Evolutionary conservation across 2,113 vertebrate genomes (phyloP), one percentile per base, ranked within the genome.

Genomic region (Thunnus thynnus): DNA sequence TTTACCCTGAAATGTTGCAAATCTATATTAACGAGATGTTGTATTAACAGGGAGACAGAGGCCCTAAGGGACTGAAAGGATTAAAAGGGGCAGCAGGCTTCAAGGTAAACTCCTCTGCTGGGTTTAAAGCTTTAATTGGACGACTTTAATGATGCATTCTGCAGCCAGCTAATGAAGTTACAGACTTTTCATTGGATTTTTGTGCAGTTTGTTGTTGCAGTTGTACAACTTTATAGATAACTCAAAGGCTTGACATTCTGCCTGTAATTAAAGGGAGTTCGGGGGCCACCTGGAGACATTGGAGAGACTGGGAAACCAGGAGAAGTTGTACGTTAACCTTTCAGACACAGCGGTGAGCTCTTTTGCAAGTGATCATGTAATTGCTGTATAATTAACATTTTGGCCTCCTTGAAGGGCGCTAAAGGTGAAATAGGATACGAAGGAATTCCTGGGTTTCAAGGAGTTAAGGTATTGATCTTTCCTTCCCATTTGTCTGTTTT

Each of bases 31-130:
- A 82, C 73, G 72, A 69, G 54, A 63, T 83, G 82, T 82, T 85
- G 68, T 91, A 57, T 87, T 86, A 67, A 77, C 89, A 96, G 93
- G 90, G 88, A 30, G 88, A 92, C 32, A 91, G 94, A 89, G 95
- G 96, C 74, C 78, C 90, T 14, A 93, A 95, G 79, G 95, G 95
- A 5, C 89, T 95, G 52, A 95, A 94, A 86, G 96, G 96, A 83
- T 88, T 96, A 80, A 80, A 78, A 82, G 96, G 95, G 47, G 93
- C 95, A 47, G 69, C 48, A 1, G 95, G 96, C 41, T 95, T 94
- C 80, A 96, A 95, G 95, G 95, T 96, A 89, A 85, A 60, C 14
- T 46, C 60, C 36, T 58, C 12, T 6, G 3, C 50, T 65, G 18
- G n/a, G 10, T 46, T 61, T 68, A 20, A 48, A 56, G 22, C 3